phyloP scores from a whole-genome alignment of 2,113 vertebrate genomes.

The Centropristis striata region DNA sequence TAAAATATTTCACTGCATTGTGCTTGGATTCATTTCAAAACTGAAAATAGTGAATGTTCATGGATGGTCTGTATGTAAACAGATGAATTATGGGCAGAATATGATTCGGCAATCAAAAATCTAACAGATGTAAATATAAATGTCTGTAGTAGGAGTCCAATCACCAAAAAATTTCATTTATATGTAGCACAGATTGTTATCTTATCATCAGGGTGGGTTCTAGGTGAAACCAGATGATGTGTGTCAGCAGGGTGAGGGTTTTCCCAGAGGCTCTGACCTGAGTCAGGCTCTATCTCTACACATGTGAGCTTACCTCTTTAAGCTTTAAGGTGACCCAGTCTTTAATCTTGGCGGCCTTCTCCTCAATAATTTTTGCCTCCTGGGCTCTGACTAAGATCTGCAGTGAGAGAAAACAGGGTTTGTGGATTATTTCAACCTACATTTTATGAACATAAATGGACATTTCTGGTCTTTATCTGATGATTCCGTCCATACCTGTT shows the following conservation, averaged over 20 bases:
- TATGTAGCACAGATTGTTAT: no score
- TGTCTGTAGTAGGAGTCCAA: no score
- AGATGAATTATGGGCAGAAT: no score
- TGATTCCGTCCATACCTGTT: constrained; percentile 85
- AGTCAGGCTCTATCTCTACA: constrained; percentile 10
- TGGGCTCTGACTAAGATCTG: constrained; percentile 92
- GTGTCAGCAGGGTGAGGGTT: constrained; percentile 14
- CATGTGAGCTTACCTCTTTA: constrained; percentile 87
- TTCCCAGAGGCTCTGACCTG: constrained; percentile 18
- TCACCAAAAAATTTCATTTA: no score
- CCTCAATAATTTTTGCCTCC: constrained; percentile 94
- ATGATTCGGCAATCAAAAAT: no score
- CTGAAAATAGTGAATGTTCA: no score
- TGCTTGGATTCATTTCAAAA: no score
- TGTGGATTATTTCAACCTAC: constrained; percentile 34
- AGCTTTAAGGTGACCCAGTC: constrained; percentile 96
- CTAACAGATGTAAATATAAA: no score
- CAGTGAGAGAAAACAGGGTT: constrained; percentile 54
- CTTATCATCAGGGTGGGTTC: no score
- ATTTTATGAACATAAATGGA: constrained; percentile 67
- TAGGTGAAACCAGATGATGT: background rate
- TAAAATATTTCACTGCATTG: no score
- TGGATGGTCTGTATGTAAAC: no score
- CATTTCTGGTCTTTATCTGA: constrained; percentile 54
- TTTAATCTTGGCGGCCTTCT: constrained; percentile 97